Conservation (phyloP, 1,140 invertebrate species). For the Augochlora pura region DNA sequence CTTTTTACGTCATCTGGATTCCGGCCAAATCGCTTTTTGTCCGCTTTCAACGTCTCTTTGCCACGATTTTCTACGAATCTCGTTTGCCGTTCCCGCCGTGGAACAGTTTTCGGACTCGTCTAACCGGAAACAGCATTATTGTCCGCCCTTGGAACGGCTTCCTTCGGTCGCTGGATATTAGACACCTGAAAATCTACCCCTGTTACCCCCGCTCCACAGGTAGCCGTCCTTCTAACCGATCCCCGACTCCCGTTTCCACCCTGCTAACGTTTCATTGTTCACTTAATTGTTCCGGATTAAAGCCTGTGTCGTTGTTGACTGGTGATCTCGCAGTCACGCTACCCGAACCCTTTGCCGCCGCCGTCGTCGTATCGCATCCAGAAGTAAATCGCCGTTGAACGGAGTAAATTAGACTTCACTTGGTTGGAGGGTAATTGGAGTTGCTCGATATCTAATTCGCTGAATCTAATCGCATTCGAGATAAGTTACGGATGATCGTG, state of each 20-base stretch:
- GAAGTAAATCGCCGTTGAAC: neutral
- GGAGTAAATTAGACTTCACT: neutral
- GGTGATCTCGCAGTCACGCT: neutral
- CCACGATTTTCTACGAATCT: neutral
- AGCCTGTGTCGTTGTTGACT: neutral
- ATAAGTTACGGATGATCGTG: neutral
- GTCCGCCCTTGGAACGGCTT: slow-evolving; percentile 1
- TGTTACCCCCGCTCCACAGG: neutral
- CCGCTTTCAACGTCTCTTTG: neutral
- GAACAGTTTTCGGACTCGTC: neutral
- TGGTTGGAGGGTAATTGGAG: neutral
- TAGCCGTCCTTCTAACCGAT: neutral
- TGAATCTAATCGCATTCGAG: neutral
- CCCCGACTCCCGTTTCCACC: neutral
- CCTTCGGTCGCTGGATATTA: neutral
- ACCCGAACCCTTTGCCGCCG: neutral
- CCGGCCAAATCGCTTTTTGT: slow-evolving; percentile 32
- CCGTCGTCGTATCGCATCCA: neutral
- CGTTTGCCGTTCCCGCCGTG: too few relatives aligned
- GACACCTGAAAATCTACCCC: neutral
- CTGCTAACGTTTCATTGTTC: neutral
- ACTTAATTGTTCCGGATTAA: neutral
- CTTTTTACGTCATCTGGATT: slow-evolving; percentile 34
- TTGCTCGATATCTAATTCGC: neutral
- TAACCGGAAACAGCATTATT: neutral